Evolutionary conservation across 1,140 invertebrate species (phyloP).

Genomic region (Drosophila truncata): DNA sequence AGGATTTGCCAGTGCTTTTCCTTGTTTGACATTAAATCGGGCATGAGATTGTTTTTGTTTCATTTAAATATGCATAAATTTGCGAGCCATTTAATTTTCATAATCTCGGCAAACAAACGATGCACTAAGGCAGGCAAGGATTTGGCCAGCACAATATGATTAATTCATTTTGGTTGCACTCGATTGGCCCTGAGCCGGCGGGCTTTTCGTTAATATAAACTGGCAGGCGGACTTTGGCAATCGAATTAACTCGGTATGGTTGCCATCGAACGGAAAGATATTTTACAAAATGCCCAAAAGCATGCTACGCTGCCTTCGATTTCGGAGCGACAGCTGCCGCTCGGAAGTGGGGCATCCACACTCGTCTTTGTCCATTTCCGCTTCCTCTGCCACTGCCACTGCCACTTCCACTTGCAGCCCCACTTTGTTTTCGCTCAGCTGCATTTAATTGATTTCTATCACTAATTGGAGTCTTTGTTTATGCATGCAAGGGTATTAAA

Average conservation of each 20-base stretch:
- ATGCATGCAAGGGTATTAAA: constrained; percentile 55
- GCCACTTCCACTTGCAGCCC: neutral
- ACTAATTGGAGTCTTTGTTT: constrained; percentile 62
- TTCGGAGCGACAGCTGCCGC: constrained; percentile 2
- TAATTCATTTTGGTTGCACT: constrained; percentile 26
- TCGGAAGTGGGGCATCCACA: neutral
- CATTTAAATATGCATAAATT: constrained; percentile 78
- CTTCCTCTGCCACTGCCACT: constrained; percentile 10
- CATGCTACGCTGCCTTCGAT: constrained; percentile 16
- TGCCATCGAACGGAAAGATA: neutral
- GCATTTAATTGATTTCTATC: constrained; percentile 58
- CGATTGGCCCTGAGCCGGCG: constrained; percentile 3
- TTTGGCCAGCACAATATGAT: constrained; percentile 15
- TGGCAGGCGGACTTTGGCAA: constrained; percentile 4
- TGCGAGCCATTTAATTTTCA: constrained; percentile 59
- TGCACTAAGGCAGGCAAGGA: neutral
- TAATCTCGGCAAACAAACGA: constrained; percentile 40
- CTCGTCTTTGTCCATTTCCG: constrained; percentile 18
- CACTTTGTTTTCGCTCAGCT: constrained; percentile 26
- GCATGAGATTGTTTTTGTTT: constrained; percentile 55
- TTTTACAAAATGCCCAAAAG: constrained; percentile 34
- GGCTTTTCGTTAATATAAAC: constrained; percentile 17
- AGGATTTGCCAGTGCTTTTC: constrained; percentile 28
- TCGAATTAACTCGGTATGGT: constrained; percentile 9
- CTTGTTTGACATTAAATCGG: constrained; percentile 65